phyloP scores from a whole-genome alignment of 2,113 vertebrate species.

The Calonectris borealis region DNA sequence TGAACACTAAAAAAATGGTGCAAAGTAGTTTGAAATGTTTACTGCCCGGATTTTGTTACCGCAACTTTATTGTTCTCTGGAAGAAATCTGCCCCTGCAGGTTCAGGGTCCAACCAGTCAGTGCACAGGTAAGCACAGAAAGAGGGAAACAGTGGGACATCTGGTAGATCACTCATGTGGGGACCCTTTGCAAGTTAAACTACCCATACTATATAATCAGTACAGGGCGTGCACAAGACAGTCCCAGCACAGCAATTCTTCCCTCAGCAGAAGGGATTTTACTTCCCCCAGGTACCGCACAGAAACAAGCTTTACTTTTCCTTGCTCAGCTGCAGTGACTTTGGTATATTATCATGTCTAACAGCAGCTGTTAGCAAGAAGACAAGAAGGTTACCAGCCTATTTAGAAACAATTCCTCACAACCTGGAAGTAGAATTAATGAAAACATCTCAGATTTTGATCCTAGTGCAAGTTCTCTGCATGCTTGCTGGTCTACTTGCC shows the following conservation, averaged over 20 bases:
- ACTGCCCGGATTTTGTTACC: rapidly evolving
- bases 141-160: background rate
- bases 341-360: background rate
- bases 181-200: background rate
- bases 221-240: background rate
- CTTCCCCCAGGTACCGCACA: background rate
- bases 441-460: conserved; percentile 60
- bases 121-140: background rate
- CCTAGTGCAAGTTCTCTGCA: background rate
- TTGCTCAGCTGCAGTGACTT: background rate
- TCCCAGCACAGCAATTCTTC: background rate
- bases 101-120: background rate
- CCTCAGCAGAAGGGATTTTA: background rate
- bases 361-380: conserved; percentile 25
- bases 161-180: rapidly evolving
- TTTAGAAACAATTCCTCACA: conserved; percentile 42
- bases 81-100: background rate
- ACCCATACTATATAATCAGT: too few relatives aligned
- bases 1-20: background rate
- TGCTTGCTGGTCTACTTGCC: background rate
- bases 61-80: background rate
- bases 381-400: background rate
- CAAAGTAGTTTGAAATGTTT: background rate
- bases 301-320: background rate
- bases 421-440: conserved; percentile 56